These are phyloP conservation scores for Lamellibrachia satsuma DNA, from an alignment of 2,888 invertebrate species.

Conservation along the genomic window DNA sequence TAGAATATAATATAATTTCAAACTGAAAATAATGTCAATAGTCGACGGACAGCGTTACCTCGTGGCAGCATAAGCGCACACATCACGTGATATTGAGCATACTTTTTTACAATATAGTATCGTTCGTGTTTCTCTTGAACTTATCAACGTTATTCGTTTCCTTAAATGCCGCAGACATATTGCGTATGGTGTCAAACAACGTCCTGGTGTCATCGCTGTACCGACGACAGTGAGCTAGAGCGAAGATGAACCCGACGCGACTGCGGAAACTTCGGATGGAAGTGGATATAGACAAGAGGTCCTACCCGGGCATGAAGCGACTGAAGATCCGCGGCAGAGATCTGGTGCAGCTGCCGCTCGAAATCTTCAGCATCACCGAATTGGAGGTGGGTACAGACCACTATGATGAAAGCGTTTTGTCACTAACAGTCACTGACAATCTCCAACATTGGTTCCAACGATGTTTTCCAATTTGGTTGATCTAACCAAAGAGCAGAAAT, in stretches of 20 bases:
- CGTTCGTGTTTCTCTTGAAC: not conserved
- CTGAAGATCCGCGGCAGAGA: constrained; percentile 60
- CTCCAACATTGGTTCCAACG: too few species aligned
- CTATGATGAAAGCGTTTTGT: not conserved
- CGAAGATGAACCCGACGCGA: not conserved
- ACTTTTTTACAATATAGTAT: not conserved
- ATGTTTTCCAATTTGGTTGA: too few species aligned
- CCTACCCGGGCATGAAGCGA: constrained; percentile 44
- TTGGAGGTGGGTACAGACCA: constrained; percentile 49
- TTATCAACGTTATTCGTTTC: not conserved
- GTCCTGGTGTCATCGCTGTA: not conserved
- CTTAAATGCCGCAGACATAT: not conserved
- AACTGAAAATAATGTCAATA: too few species aligned
- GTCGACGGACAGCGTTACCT: too few species aligned
- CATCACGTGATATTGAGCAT: too few species aligned
- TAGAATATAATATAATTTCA: too few species aligned
- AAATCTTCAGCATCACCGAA: constrained; percentile 59
- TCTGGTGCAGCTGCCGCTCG: constrained; percentile 52
- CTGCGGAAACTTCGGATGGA: not conserved
- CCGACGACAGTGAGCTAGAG: not conserved
- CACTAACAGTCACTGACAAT: too few species aligned
- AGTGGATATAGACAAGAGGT: not conserved
- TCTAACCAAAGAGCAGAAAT: too few species aligned
- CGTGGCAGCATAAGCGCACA: too few species aligned
- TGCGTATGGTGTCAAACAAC: not conserved